Evolutionary conservation across 2,888 invertebrate genomes (phyloP).

Genomic region (Taphrorychus bicolor): DNA sequence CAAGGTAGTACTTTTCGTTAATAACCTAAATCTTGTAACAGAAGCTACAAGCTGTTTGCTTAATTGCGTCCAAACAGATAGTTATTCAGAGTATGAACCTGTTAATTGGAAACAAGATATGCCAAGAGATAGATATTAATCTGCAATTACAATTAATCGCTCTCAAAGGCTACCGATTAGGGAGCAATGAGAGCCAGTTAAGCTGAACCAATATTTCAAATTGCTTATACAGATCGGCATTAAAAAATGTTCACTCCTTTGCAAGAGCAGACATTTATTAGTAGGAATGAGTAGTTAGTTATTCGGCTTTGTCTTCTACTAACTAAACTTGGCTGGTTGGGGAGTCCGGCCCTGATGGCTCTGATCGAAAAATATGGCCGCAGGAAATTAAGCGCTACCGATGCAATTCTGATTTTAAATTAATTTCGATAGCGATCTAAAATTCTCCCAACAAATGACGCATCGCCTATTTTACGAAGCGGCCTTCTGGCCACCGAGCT

Average conservation of each 20-base stretch:
- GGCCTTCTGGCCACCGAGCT: slow-evolving; percentile 31
- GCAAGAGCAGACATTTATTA: too few species aligned
- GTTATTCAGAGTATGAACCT: neutral
- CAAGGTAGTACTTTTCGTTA: too few species aligned
- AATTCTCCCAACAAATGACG: slow-evolving; percentile 42
- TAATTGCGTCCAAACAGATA: neutral
- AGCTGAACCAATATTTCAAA: slow-evolving; percentile 36
- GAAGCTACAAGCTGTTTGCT: neutral
- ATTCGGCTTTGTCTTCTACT: too few species aligned
- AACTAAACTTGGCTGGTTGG: too few species aligned
- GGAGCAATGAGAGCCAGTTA: slow-evolving; percentile 30
- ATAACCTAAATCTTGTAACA: neutral
- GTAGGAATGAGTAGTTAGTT: too few species aligned
- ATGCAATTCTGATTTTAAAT: slow-evolving; percentile 46
- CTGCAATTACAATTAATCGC: slow-evolving; percentile 37
- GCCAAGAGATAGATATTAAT: slow-evolving; percentile 24
- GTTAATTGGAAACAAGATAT: slow-evolving; percentile 3
- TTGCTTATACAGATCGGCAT: slow-evolving; percentile 8
- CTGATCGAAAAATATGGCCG: slow-evolving; percentile 18
- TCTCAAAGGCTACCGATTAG: slow-evolving; percentile 41
- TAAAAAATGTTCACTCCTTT: too few species aligned
- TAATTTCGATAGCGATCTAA: slow-evolving; percentile 48
- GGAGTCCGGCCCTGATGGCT: slow-evolving; percentile 5
- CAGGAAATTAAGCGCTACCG: slow-evolving; percentile 48
- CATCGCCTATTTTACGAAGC: slow-evolving; percentile 39